phyloP scores from a whole-genome alignment of 2,797 vertebrate species.

The Artibeus jamaicensis region DNA sequence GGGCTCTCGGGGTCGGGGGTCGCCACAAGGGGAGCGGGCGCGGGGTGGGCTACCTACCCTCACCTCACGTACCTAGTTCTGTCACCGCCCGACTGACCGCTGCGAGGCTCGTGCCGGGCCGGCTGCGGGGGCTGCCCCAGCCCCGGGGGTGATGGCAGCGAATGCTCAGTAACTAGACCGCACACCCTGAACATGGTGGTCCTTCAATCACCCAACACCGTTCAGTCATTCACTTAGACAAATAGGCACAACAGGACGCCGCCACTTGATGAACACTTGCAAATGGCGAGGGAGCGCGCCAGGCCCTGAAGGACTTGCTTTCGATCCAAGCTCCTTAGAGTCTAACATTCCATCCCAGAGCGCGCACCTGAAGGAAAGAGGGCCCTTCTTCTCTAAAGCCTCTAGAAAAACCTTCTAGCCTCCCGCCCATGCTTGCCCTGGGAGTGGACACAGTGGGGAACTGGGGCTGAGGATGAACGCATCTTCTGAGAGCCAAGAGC shows the following conservation, averaged over 20 bases:
- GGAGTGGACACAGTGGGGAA: not conserved
- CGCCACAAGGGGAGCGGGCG: not conserved
- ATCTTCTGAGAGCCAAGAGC: not conserved
- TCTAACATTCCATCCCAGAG: rapidly evolving
- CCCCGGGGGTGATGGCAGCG: not conserved
- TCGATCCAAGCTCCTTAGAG: not conserved
- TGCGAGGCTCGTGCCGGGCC: not conserved
- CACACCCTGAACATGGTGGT: not conserved
- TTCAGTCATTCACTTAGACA: not conserved
- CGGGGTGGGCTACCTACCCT: not conserved
- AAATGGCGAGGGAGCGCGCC: not conserved
- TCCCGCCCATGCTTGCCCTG: rapidly evolving
- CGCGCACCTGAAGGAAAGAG: not conserved
- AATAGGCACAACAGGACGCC: not conserved
- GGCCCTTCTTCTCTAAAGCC: not conserved
- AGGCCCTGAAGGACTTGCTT: not conserved
- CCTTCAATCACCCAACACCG: not conserved
- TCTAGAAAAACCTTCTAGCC: not conserved
- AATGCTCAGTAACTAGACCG: not conserved
- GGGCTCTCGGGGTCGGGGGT: not conserved
- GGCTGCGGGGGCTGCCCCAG: not conserved
- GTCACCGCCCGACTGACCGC: not conserved
- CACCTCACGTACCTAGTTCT: no score
- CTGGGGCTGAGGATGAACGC: not conserved
- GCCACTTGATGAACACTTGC: not conserved